Evolutionary conservation across 2,113 vertebrate species (phyloP).

Genomic region (Salvelinus sp.): DNA sequence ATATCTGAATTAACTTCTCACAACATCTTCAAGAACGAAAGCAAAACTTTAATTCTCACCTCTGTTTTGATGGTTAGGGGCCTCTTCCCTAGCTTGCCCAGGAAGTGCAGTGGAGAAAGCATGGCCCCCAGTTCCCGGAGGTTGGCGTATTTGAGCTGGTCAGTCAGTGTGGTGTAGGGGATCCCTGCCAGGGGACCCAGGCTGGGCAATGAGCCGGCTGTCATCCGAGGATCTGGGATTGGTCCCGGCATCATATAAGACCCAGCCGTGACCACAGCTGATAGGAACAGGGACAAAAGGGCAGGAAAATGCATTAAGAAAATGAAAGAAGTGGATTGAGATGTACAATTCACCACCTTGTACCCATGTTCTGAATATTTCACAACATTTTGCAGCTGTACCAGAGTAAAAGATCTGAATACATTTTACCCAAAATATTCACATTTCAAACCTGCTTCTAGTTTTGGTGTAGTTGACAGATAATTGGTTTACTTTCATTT

Average conservation of each 20-base stretch:
- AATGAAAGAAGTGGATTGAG: neutral
- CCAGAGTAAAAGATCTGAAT: neutral
- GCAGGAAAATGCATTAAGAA: neutral
- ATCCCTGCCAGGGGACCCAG: conserved; percentile 87
- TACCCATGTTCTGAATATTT: too few species aligned
- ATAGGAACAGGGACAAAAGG: conserved; percentile 25
- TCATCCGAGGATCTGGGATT: conserved; percentile 92
- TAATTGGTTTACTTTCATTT: conserved; percentile 15
- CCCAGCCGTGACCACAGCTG: conserved; percentile 72
- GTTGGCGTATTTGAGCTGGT: conserved; percentile 87
- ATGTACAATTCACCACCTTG: too few species aligned
- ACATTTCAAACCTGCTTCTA: neutral
- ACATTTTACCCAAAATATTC: neutral
- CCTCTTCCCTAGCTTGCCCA: conserved; percentile 89
- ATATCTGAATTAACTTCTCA: too few species aligned
- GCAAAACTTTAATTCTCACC: conserved; percentile 66
- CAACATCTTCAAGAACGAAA: too few species aligned
- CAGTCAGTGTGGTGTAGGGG: conserved; percentile 85
- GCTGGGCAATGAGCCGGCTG: conserved; percentile 88
- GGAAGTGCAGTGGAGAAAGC: conserved; percentile 90
- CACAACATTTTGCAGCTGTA: neutral
- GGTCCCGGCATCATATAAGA: conserved; percentile 95
- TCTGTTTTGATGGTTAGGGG: conserved; percentile 87
- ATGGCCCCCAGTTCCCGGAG: conserved; percentile 88
- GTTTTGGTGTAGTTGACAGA: conserved; percentile 20